These are phyloP conservation scores for Tyrophagus putrescentiae DNA, from an alignment of 1,140 invertebrate genomes.

Conservation along the genomic window DNA sequence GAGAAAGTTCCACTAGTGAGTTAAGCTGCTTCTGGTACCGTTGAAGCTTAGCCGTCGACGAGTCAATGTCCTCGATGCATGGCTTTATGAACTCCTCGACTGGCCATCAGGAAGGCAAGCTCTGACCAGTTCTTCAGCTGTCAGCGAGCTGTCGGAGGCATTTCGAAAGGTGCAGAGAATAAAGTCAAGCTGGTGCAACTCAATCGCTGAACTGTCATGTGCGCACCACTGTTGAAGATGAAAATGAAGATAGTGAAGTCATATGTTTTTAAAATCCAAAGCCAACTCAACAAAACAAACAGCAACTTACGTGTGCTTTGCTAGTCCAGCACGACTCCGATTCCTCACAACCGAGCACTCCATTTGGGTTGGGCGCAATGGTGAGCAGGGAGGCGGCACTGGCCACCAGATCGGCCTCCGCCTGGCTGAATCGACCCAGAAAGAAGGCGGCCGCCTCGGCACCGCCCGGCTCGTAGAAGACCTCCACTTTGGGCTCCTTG, in stretches of 20 bases:
- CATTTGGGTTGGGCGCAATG: not conserved
- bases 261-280: too few species aligned
- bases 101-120: too few species aligned
- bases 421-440: not conserved
- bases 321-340: not conserved
- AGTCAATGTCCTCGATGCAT: not conserved
- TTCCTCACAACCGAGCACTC: not conserved
- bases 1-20: not conserved
- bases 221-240: slow-evolving; percentile 3
- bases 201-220: not conserved
- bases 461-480: not conserved
- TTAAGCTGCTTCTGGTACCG: not conserved
- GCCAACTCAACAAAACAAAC: too few species aligned
- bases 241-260: not conserved
- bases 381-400: not conserved
- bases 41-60: too few species aligned
- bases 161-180: not conserved
- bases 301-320: slow-evolving; percentile 1
- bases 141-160: not conserved
- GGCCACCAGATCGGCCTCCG: not conserved
- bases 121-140: not conserved
- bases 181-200: not conserved
- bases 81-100: not conserved
- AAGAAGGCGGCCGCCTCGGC: not conserved
- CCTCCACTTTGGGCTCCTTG: not conserved